Conservation (phyloP, 2,113 vertebrate species). For the Bungarus multicinctus region DNA sequence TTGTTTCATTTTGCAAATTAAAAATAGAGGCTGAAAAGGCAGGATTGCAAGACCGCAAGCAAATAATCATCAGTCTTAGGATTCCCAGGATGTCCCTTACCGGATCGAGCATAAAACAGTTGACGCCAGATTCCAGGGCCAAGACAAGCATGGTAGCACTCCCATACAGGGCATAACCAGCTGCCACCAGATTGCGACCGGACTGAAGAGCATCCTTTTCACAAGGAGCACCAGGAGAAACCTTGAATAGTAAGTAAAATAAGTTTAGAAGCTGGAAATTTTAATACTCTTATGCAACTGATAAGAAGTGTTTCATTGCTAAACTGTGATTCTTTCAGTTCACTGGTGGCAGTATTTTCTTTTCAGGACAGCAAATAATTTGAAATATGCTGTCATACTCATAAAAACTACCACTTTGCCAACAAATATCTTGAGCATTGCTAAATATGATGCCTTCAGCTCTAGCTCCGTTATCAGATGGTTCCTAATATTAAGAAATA, state of each 20-base stretch:
- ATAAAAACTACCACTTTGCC: background rate
- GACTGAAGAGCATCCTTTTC: conserved; percentile 89
- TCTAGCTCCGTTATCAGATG: background rate
- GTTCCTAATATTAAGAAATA: background rate
- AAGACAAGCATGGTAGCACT: conserved; percentile 97
- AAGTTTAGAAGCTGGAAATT: background rate
- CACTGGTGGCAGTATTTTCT: background rate
- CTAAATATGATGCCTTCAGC: background rate
- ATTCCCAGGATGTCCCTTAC: conserved; percentile 66
- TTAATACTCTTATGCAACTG: background rate
- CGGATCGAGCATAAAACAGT: conserved; percentile 98
- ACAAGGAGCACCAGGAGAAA: conserved; percentile 72
- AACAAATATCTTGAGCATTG: background rate
- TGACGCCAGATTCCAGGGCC: conserved; percentile 85
- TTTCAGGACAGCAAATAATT: background rate
- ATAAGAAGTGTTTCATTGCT: background rate
- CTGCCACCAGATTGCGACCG: conserved; percentile 88
- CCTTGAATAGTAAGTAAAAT: conserved; percentile 59
- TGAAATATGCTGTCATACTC: background rate
- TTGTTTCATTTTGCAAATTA: background rate
- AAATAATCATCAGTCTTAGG: no score
- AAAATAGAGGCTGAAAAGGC: background rate
- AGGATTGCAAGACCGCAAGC: background rate
- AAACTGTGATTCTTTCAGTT: background rate
- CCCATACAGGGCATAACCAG: conserved; percentile 94